These are phyloP conservation scores for Macroteleia sp. DNA, from an alignment of 2,888 invertebrate genomes.

Conservation along the genomic window DNA sequence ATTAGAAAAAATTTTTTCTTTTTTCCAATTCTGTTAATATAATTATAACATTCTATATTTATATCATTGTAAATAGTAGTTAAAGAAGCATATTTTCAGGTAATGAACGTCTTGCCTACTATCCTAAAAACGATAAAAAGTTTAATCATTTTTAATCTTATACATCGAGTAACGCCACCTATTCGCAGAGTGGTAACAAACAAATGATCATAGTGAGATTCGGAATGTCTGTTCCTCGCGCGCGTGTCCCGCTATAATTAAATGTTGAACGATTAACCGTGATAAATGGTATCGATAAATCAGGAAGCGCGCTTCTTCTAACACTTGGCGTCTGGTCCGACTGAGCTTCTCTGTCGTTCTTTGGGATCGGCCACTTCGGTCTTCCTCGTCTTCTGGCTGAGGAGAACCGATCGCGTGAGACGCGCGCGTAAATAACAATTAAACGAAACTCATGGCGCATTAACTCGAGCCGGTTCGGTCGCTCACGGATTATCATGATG, in stretches of 20 bases:
- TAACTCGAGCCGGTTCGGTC: conserved; percentile 65
- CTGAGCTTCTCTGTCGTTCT: conserved; percentile 25
- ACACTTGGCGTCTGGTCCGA: conserved; percentile 62
- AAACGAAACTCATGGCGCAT: conserved; percentile 71
- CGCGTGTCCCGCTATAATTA: conserved; percentile 69
- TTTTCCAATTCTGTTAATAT: no score
- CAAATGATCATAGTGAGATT: conserved; percentile 13
- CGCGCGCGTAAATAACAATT: conserved; percentile 79
- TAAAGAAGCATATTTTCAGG: no score
- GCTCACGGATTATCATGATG: conserved; percentile 73
- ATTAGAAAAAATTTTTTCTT: no score
- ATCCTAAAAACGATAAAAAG: no score
- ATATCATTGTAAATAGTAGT: no score
- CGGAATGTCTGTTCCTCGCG: conserved; percentile 17
- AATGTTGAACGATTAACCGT: conserved; percentile 70
- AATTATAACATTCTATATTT: no score
- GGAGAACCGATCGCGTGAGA: conserved; percentile 73
- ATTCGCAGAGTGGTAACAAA: conserved; percentile 14
- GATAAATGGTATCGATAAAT: conserved; percentile 74
- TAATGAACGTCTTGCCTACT: no score
- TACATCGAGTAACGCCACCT: neutral
- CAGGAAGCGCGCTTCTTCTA: conserved; percentile 66
- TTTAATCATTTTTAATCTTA: neutral
- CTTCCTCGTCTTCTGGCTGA: conserved; percentile 18
- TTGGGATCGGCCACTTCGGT: conserved; percentile 1